Evolutionary conservation across 1,140 invertebrate species (phyloP), one percentile per base, ranked within the genome.

Genomic region (Cylas formicarius): DNA sequence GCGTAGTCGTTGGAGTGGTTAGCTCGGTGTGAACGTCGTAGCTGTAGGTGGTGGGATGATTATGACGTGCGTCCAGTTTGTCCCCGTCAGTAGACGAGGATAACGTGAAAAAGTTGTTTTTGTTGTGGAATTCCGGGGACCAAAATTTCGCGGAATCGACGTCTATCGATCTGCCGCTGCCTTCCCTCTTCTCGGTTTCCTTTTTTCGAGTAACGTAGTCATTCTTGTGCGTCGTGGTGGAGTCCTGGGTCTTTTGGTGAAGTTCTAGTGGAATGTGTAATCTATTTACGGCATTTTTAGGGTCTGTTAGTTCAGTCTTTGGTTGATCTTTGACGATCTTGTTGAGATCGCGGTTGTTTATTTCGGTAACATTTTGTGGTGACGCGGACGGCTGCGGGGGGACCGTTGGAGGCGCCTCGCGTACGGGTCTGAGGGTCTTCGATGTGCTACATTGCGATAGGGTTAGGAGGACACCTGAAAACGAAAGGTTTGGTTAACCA

Each of bases 111-210:
- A 62, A 58, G 29, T 59, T 59, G 40, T 60, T 62, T 44, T 51
- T 49, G 35, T 50, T 61, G n/a, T n/a, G 56, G 40, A 60, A 60
- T 21, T 60, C 59, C 16, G 53, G 35, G 6, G 61, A 56, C 9
- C 44, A 47, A 33, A 56, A 59, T 44, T 58, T 65, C 23, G 50
- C 49, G n/a, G 57, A 48, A 37, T 60, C 52, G 19, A 63, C 36
- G 26, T 58, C 47, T 37, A 60, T 41, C 19, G 55, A 52, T 49
- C 58, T 48, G 14, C 32, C 40, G 29, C 40, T 49, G 22, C 53
- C 44, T 33, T 46, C 31, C 24, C 29, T 38, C 10, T 7, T 14
- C 20, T 43, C 34, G 7, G 27, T 19, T 1, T 26, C 21, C 8
- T 11, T 4, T 11, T 41, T 29, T n/a, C 16, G 14, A 8, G 6